Percentiles rank a stretch among this genome's conserved stretches.
These are phyloP conservation scores for Stichodactyla helianthus DNA, from an alignment of 64 coral and sea anemone genomes.

Conservation along the genomic window DNA sequence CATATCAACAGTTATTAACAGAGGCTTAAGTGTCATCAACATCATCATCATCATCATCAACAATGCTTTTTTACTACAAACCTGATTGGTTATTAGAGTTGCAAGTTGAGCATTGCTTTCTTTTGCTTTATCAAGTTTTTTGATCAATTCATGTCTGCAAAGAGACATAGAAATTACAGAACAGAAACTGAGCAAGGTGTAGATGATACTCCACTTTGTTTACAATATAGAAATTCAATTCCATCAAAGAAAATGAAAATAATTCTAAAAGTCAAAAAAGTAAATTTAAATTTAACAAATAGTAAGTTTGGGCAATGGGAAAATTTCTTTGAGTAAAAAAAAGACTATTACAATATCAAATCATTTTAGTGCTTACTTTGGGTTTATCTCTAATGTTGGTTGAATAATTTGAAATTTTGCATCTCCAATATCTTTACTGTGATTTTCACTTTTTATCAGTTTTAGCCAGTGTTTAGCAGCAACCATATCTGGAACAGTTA, in stretches of 20 bases:
- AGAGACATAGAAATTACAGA: constrained; percentile 10
- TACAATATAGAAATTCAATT: no score
- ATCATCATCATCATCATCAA: neutral
- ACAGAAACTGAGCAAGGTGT: neutral
- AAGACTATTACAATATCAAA: neutral
- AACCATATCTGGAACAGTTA: constrained; percentile 98
- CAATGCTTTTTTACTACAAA: neutral
- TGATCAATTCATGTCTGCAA: constrained; percentile 88
- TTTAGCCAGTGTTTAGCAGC: constrained; percentile 96
- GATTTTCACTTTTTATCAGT: constrained; percentile 63
- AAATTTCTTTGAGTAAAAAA: neutral
- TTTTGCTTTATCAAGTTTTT: constrained; percentile 65
- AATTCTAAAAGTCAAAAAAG: no score
- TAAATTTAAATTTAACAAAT: no score
- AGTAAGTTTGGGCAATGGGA: no score
- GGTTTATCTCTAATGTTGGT: constrained; percentile 90
- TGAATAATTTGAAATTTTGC: constrained; percentile 86
- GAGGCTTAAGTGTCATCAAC: neutral
- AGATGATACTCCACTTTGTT: neutral
- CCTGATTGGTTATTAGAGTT: constrained; percentile 84
- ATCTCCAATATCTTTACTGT: constrained; percentile 67
- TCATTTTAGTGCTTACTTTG: constrained; percentile 35
- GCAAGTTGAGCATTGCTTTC: constrained; percentile 73
- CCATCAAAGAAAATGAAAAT: no score
- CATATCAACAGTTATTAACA: neutral